Evolutionary conservation across 2,797 vertebrate genomes (phyloP).

Genomic region (Poeciliopsis gracilis): DNA sequence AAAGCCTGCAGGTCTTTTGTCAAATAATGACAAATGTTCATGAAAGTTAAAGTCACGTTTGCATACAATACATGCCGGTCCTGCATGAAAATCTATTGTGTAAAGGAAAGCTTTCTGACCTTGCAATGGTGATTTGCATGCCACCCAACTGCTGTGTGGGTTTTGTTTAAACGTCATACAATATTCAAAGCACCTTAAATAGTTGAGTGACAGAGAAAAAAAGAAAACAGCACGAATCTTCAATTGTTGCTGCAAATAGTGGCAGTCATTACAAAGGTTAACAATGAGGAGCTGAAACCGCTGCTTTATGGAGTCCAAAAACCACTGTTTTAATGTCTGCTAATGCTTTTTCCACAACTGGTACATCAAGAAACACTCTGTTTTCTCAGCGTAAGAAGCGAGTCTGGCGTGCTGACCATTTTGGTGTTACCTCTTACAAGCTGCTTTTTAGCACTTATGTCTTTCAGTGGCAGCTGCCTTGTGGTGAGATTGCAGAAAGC

Average conservation of each 20-base stretch:
- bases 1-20: background rate
- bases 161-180: slow-evolving; percentile 6
- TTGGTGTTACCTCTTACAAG: slow-evolving; percentile 7
- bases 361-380: slow-evolving; percentile 15
- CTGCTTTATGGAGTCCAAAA: background rate
- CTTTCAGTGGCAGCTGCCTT: slow-evolving; percentile 20
- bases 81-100: background rate
- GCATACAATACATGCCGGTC: background rate
- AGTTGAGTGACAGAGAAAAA: background rate
- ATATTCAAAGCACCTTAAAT: slow-evolving; percentile 20
- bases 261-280: slow-evolving; percentile 1
- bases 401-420: background rate
- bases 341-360: slow-evolving; percentile 3
- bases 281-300: background rate
- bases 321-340: slow-evolving; percentile 13
- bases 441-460: slow-evolving; percentile 33
- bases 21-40: background rate
- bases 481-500: slow-evolving; percentile 7
- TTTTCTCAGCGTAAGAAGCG: background rate
- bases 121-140: background rate
- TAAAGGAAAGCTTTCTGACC: background rate
- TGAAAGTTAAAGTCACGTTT: background rate
- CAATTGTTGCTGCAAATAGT: slow-evolving; percentile 2
- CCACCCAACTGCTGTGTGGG: slow-evolving; percentile 4
- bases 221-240: slow-evolving; percentile 4